Conservation (phyloP, 2,888 invertebrate genomes). For the Amphipoea oculea region DNA sequence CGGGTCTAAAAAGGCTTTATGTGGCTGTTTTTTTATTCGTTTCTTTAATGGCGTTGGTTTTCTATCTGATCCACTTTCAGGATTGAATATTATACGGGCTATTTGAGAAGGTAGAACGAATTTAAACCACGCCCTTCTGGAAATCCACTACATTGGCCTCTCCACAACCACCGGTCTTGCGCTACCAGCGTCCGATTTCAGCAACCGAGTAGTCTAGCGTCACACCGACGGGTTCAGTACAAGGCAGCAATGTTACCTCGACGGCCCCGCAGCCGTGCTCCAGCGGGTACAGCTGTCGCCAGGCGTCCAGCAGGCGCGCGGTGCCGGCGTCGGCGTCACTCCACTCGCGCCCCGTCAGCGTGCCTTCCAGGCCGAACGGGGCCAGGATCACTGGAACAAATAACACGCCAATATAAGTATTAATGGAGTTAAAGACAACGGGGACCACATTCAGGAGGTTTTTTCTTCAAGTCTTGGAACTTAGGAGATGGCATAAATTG, state of each 20-base stretch:
- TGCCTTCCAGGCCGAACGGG: conserved; percentile 98
- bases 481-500: not conserved
- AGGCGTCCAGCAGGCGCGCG: conserved; percentile 96
- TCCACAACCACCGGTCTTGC: not conserved
- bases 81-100: not conserved
- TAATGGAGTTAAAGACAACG: not conserved
- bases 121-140: not conserved
- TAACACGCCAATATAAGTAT: not conserved
- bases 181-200: not conserved
- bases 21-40: not conserved
- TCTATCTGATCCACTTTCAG: not conserved
- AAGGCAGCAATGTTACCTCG: conserved; percentile 81
- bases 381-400: conserved; percentile 95
- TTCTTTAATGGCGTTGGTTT: not conserved
- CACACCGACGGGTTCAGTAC: not conserved
- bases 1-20: not conserved
- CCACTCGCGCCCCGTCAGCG: conserved; percentile 96
- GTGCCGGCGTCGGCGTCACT: conserved; percentile 93
- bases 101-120: not conserved
- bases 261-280: conserved; percentile 91
- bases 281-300: conserved; percentile 98
- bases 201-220: not conserved
- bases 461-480: not conserved
- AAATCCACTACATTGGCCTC: not conserved
- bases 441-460: not conserved